A percentile compares a stretch with the other conserved stretches of the same genome.
These are phyloP conservation scores for Tolmerus cingulatus DNA, from an alignment of 2,888 invertebrate genomes.

Conservation along the genomic window DNA sequence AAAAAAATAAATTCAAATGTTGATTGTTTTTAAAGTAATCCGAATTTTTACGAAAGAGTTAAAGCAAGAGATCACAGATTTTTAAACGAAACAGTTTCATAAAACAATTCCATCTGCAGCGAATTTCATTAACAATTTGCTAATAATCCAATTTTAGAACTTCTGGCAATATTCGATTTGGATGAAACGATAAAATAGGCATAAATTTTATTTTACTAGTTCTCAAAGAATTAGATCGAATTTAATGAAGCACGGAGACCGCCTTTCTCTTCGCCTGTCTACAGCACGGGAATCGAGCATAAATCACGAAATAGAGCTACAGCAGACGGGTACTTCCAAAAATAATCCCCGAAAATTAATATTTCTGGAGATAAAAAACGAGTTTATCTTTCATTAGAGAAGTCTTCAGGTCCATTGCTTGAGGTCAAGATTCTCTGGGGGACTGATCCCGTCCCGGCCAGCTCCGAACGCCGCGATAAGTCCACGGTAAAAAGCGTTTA, in stretches of 20 bases:
- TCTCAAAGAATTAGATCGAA: neutral
- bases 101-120: neutral
- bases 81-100: neutral
- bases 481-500: neutral
- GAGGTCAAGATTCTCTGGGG: slow-evolving; percentile 1
- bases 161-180: slow-evolving; percentile 21
- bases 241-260: neutral
- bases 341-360: neutral
- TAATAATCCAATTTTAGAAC: neutral
- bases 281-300: neutral
- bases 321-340: neutral
- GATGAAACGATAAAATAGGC: neutral
- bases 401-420: neutral
- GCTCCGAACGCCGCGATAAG: neutral
- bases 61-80: neutral
- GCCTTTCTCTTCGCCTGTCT: neutral
- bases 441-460: neutral
- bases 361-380: neutral
- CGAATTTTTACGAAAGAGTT: neutral
- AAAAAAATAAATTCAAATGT: neutral
- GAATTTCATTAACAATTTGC: neutral
- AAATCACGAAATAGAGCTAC: neutral
- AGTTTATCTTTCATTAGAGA: neutral
- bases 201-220: neutral
- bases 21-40: neutral